phyloP scores from a whole-genome alignment of 2,797 vertebrate species.

The Aselliscus stoliczkanus region DNA sequence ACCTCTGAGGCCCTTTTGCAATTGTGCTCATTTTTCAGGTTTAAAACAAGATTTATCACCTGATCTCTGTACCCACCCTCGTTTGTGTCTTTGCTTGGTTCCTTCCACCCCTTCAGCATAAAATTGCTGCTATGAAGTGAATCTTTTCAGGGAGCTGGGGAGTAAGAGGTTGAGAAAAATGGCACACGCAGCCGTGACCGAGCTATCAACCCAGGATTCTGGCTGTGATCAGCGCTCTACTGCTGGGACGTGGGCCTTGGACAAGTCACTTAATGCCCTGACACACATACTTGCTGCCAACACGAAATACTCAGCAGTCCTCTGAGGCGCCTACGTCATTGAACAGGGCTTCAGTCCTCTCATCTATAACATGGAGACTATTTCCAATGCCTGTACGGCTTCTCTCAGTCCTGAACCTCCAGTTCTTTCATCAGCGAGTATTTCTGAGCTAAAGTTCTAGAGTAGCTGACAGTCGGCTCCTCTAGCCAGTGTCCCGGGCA shows the following conservation, averaged over 20 bases:
- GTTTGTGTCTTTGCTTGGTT: background rate
- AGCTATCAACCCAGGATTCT: background rate
- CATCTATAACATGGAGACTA: background rate
- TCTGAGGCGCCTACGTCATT: background rate
- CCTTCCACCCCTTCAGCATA: background rate
- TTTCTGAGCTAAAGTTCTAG: background rate
- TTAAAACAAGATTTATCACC: background rate
- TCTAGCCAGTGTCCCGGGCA: too few relatives aligned
- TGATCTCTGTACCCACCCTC: background rate
- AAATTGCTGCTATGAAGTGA: background rate
- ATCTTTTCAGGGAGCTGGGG: background rate
- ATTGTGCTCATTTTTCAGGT: background rate
- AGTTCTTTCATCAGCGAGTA: background rate
- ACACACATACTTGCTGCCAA: accelerated
- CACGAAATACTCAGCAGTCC: accelerated
- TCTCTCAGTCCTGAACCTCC: too few relatives aligned
- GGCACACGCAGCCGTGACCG: accelerated
- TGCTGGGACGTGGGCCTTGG: too few relatives aligned
- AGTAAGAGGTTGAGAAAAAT: background rate
- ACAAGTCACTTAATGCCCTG: background rate
- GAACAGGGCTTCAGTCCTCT: background rate
- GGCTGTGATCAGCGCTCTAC: background rate
- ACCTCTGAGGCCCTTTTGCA: background rate
- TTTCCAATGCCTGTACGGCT: background rate
- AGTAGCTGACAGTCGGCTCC: too few relatives aligned